Conservation (phyloP, 2,113 vertebrate species). For the Burhinus oedicnemus region DNA sequence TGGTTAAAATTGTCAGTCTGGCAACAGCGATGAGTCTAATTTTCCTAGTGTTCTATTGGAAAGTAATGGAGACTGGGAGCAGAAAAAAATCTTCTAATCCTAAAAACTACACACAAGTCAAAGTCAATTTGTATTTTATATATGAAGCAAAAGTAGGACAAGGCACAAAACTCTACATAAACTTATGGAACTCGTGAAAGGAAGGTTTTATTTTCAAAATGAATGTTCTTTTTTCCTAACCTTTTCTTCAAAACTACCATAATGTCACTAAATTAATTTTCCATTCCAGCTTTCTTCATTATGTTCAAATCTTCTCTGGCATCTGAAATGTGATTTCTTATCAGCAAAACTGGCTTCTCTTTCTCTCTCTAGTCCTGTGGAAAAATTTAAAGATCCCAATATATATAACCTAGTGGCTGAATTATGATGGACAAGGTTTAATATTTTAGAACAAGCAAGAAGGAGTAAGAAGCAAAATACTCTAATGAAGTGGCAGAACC, state of each 20-base stretch:
- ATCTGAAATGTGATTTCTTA: not conserved
- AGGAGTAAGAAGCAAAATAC: not conserved
- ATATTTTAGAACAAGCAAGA: not conserved
- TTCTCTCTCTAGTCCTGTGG: not conserved
- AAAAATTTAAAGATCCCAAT: not conserved
- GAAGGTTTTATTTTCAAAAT: not conserved
- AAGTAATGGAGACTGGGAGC: not conserved
- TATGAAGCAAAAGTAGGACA: not conserved
- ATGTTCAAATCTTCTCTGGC: slow-evolving; percentile 13
- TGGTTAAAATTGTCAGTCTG: not conserved
- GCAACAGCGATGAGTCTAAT: not conserved
- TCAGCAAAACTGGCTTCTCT: not conserved
- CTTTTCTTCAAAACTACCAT: not conserved
- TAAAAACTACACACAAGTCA: not conserved
- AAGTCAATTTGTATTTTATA: not conserved
- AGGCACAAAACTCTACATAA: not conserved
- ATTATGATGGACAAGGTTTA: not conserved
- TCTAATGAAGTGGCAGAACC: not conserved
- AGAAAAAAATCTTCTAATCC: not conserved
- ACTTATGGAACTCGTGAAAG: not conserved
- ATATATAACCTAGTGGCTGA: not conserved
- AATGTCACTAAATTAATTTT: slow-evolving; percentile 36
- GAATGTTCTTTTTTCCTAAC: not conserved
- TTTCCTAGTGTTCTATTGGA: not conserved
- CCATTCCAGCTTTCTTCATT: not conserved